These are phyloP conservation scores for Chascanopsetta lugubris DNA, from an alignment of 2,113 vertebrate species.

Conservation along the genomic window DNA sequence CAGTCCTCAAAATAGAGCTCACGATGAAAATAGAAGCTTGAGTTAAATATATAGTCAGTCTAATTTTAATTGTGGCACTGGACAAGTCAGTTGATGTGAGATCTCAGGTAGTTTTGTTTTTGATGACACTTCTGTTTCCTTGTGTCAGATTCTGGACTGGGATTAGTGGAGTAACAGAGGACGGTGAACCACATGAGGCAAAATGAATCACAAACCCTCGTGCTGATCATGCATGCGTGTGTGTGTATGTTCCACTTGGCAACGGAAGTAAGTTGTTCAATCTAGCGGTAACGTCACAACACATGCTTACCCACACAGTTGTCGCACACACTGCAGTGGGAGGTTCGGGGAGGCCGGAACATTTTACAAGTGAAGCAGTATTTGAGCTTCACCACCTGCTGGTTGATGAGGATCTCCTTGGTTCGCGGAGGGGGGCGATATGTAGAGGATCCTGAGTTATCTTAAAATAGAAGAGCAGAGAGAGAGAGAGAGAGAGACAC, in stretches of 20 bases:
- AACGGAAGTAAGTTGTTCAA: not conserved
- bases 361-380: constrained; percentile 99
- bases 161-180: not conserved
- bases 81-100: not conserved
- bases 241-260: not conserved
- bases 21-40: not conserved
- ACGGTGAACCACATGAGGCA: not conserved
- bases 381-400: constrained; percentile 94
- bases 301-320: constrained; percentile 91
- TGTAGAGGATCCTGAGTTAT: constrained; percentile 90
- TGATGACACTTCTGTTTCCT: not conserved
- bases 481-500: not conserved
- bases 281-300: not conserved
- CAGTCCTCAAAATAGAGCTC: not conserved
- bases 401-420: constrained; percentile 92
- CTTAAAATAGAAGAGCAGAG: constrained; percentile 74
- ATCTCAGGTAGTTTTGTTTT: not conserved
- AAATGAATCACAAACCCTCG: not conserved
- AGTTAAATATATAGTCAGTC: not conserved
- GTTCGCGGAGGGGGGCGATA: constrained; percentile 93
- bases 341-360: constrained; percentile 94
- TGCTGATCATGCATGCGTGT: not conserved
- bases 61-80: not conserved
- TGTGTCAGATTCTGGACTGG: not conserved
- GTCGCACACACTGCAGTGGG: constrained; percentile 96